Conservation (phyloP, 2,888 invertebrate genomes). For the Sminthurinus aureus region DNA sequence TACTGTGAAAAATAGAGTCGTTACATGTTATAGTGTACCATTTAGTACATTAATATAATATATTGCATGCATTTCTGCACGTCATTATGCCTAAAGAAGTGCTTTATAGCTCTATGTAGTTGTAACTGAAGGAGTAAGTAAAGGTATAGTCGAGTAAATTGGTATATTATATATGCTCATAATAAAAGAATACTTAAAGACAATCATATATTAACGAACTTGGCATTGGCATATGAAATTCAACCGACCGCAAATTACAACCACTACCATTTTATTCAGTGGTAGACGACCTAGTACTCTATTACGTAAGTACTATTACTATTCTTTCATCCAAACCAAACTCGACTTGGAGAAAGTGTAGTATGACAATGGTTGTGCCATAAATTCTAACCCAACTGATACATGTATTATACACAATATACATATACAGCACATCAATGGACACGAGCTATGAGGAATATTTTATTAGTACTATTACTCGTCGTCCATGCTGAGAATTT, state of each 20-base stretch:
- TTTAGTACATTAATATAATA: background rate
- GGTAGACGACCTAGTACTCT: too few species aligned
- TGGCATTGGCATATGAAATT: constrained; percentile 1
- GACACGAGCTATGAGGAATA: too few species aligned
- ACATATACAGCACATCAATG: too few species aligned
- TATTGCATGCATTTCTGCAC: too few species aligned
- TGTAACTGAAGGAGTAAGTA: too few species aligned
- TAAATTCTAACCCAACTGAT: background rate
- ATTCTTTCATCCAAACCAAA: too few species aligned
- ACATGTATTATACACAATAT: background rate
- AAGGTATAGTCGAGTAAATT: too few species aligned
- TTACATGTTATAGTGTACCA: background rate
- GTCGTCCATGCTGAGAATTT: background rate
- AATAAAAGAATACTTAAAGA: background rate
- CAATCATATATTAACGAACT: background rate
- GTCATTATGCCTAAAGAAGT: too few species aligned
- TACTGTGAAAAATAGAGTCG: background rate
- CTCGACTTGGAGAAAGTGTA: too few species aligned
- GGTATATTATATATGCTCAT: background rate
- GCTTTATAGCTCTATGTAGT: too few species aligned
- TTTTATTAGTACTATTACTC: background rate
- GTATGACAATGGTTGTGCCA: background rate
- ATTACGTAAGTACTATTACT: too few species aligned
- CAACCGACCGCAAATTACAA: background rate
- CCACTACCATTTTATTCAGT: background rate